Percentiles rank a stretch among this genome's conserved stretches.
phyloP scores from a whole-genome alignment of 2,888 invertebrate species.

The Leptarthrus brevirostris region DNA sequence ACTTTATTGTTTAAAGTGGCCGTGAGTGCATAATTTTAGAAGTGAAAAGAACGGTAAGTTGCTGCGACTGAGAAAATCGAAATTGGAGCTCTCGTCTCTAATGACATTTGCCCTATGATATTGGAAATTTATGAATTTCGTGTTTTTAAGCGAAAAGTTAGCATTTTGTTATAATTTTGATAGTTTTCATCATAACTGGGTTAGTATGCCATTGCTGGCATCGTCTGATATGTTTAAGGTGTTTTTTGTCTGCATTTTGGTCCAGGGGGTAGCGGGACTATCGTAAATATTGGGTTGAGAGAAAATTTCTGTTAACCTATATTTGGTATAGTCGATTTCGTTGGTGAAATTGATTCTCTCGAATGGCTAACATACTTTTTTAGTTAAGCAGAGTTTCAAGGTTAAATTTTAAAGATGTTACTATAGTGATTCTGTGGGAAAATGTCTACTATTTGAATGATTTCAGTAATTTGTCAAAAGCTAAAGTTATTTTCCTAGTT shows the following conservation, averaged over 20 bases:
- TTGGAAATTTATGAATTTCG: conserved; percentile 28
- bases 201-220: conserved; percentile 41
- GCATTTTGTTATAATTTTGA: background rate
- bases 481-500: too few relatives aligned
- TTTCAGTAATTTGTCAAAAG: too few relatives aligned
- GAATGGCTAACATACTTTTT: conserved; percentile 18
- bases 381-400: conserved; percentile 29
- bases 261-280: conserved; percentile 27
- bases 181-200: conserved; percentile 2
- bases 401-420: conserved; percentile 32
- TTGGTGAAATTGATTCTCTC: conserved; percentile 42
- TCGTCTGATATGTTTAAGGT: conserved; percentile 41
- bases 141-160: background rate
- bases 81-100: conserved; percentile 21
- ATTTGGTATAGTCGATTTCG: conserved; percentile 44
- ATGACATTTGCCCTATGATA: conserved; percentile 17
- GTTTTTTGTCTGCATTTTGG: conserved; percentile 10
- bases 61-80: conserved; percentile 19
- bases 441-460: background rate
- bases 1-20: conserved; percentile 11
- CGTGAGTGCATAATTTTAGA: conserved; percentile 30
- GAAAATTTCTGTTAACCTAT: conserved; percentile 49
- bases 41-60: conserved; percentile 17
- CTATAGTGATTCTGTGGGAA: background rate
- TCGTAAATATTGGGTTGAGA: conserved; percentile 41